A percentile compares a stretch with the other conserved stretches of the same genome.
Conservation (phyloP, 2,113 vertebrate genomes). For the Laticauda colubrina region DNA sequence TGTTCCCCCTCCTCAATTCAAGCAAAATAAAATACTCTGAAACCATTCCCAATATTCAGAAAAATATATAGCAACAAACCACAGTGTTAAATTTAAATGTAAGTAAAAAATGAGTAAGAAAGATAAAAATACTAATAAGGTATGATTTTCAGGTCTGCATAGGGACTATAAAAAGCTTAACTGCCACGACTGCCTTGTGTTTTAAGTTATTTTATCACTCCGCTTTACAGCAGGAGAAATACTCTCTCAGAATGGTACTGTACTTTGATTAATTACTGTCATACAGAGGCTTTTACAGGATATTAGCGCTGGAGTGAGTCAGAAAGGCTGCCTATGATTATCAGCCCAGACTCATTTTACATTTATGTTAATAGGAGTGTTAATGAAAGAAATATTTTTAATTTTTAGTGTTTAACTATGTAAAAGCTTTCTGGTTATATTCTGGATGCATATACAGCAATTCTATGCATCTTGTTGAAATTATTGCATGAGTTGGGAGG, state of each 20-base stretch:
- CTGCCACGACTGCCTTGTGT: conserved; percentile 63
- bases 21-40: conserved; percentile 43
- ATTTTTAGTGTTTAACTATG: conserved; percentile 68
- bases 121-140: conserved; percentile 79
- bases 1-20: conserved; percentile 48
- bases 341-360: conserved; percentile 66
- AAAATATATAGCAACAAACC: conserved; percentile 28
- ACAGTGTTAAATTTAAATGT: conserved; percentile 71
- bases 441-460: conserved; percentile 45
- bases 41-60: conserved; percentile 11
- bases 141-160: conserved; percentile 76
- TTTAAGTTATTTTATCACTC: conserved; percentile 72
- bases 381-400: conserved; percentile 71
- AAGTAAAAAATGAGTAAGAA: conserved; percentile 70
- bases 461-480: conserved; percentile 30
- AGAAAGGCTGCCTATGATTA: conserved; percentile 67
- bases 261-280: conserved; percentile 76
- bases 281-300: conserved; percentile 61
- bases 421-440: conserved; percentile 70
- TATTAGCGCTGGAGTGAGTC: conserved; percentile 66
- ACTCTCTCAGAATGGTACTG: conserved; percentile 54
- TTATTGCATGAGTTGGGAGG: not conserved
- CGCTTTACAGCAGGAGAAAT: conserved; percentile 68
- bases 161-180: conserved; percentile 76
- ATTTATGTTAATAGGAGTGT: conserved; percentile 68